Evolutionary conservation across 2,113 vertebrate genomes (phyloP), one percentile per base, ranked within the genome.

Genomic region (Oriolus oriolus): DNA sequence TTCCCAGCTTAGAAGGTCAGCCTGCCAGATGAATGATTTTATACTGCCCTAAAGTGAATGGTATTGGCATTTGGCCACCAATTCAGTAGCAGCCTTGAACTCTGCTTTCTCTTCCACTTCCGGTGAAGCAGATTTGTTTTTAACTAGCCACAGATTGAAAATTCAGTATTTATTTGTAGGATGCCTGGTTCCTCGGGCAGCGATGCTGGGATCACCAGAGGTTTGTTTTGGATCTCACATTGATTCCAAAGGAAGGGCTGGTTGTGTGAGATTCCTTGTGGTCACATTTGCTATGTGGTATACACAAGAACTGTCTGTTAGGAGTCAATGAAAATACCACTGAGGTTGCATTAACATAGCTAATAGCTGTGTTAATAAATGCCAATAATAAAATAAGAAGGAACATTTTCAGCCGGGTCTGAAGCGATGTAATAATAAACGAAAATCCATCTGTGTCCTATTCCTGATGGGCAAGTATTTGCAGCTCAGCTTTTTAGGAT

Each of bases 281-380:
- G 84, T 90, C 59, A 37, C 59, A 60, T 87, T 95, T 90, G 65
- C 94, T 93, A 16, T 74, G 84, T 56, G 69, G 35, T 31, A 10
- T 47, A 77, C 82, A 97, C 80, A 97, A 94, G 93, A 93, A 68
- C 77, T 94, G 95, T 95, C 92, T 97, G 91, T 97, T 97, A 87
- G 85, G 31, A 95, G 79, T 90, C 88, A 87, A 83, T 93, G 89
- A 87, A 97, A 96, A 93, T 93, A 90, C 70, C 89, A 89, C 87
- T 95, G 93, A 96, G 94, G 75, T 94, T 92, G 66, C 82, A 96
- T 90, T 96, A 97, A 94, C 90, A 64, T 88, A 94, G 81, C 93
- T 97, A 97, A 97, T 96, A 96, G 52, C 77, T 66, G 26, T 94
- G 64, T 96, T 97, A 97, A 97, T 97, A 97, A 97, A 97, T 75